phyloP scores from a whole-genome alignment of 2,113 vertebrate species.

The Marcusenius ussheri region DNA sequence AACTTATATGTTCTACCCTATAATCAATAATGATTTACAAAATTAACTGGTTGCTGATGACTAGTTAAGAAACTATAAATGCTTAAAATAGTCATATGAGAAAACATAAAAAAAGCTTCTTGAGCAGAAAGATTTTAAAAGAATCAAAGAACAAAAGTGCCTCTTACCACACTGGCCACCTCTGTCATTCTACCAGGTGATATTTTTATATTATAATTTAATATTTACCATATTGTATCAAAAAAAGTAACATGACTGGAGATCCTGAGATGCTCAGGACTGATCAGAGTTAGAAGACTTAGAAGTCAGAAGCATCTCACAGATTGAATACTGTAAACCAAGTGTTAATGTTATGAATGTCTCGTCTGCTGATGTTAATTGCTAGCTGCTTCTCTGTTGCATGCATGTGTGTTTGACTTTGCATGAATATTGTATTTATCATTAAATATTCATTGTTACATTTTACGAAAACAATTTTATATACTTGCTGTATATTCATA shows the following conservation, averaged over 20 bases:
- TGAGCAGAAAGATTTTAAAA: background rate
- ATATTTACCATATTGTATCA: background rate
- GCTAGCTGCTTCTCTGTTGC: background rate
- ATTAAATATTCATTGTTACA: background rate
- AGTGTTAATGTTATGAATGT: background rate
- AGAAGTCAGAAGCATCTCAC: background rate
- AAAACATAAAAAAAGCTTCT: background rate
- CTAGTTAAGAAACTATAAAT: background rate
- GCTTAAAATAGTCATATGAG: background rate
- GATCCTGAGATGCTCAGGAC: background rate
- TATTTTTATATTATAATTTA: background rate
- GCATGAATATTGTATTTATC: background rate
- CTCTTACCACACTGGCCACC: background rate
- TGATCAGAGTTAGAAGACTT: background rate
- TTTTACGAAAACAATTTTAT: background rate
- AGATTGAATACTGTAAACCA: background rate
- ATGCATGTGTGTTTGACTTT: background rate
- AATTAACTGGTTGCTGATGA: background rate
- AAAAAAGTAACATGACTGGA: background rate
- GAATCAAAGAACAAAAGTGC: background rate
- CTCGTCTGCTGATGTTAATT: background rate
- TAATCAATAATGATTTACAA: background rate
- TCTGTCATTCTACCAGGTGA: background rate
- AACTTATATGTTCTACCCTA: background rate
- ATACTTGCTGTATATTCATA: background rate